phyloP scores from a whole-genome alignment of 2,888 invertebrate species.

The Lordiphosa andalusiaca region DNA sequence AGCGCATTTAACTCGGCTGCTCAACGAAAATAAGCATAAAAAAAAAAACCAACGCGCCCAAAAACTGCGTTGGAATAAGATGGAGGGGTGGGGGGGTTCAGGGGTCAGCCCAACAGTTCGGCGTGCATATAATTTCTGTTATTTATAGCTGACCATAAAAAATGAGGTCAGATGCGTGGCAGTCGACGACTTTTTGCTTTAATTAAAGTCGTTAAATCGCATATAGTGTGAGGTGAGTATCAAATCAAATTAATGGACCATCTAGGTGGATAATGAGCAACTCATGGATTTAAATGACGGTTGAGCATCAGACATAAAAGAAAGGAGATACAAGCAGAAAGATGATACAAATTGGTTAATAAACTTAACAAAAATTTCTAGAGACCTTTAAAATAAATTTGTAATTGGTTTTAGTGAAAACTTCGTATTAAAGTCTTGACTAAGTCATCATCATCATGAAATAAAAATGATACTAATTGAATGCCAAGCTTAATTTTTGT shows the following conservation, averaged over 20 bases:
- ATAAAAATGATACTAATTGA: no score
- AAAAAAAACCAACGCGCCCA: conserved; percentile 36
- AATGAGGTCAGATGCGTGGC: conserved; percentile 68
- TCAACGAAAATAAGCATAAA: conserved; percentile 5
- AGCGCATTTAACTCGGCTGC: conserved; percentile 64
- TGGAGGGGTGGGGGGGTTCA: neutral
- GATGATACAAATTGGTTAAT: no score
- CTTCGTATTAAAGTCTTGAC: no score
- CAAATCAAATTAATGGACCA: conserved; percentile 62
- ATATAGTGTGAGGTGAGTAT: conserved; percentile 33
- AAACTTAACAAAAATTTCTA: no score
- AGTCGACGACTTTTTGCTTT: conserved; percentile 56
- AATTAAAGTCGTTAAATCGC: conserved; percentile 67
- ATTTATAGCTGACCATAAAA: conserved; percentile 66
- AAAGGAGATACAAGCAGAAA: neutral
- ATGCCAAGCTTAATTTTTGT: no score
- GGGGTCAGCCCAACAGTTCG: conserved; percentile 35
- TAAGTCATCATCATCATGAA: no score
- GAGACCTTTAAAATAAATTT: no score
- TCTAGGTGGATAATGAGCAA: conserved; percentile 52
- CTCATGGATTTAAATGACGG: conserved; percentile 60
- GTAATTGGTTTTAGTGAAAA: no score
- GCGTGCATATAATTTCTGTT: conserved; percentile 72
- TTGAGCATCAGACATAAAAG: conserved; percentile 18
- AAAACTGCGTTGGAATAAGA: conserved; percentile 20